Conservation (phyloP, 2,888 invertebrate genomes). For the Pycnomerus fuliginosus region DNA sequence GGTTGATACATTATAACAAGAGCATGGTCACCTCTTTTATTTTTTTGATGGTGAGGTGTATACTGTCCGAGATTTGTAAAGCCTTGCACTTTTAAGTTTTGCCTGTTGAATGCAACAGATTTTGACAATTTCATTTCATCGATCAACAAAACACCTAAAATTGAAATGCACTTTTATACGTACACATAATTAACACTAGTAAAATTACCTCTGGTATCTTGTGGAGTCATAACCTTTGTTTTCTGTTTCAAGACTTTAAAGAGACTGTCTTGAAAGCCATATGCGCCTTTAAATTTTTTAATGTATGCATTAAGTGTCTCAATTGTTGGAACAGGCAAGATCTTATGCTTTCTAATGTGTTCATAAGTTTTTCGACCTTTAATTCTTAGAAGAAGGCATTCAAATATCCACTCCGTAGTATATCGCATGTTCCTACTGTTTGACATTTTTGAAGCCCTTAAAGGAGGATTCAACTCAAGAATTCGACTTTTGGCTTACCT, state of each 20-base stretch:
- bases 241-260: slow-evolving; percentile 2
- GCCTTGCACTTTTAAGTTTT: slow-evolving; percentile 13
- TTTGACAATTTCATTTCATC: slow-evolving; percentile 16
- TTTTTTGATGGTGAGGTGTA: slow-evolving; percentile 12
- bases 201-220: not conserved
- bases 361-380: slow-evolving; percentile 1
- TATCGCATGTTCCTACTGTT: no score
- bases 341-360: not conserved
- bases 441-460: no score
- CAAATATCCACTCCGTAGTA: not conserved
- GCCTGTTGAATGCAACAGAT: slow-evolving; percentile 9
- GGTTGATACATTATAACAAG: slow-evolving; percentile 22
- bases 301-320: slow-evolving; percentile 1
- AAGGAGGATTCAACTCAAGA: no score
- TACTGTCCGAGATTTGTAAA: slow-evolving; percentile 18
- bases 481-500: no score
- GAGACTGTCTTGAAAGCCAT: slow-evolving; percentile 1
- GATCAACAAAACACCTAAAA: slow-evolving; percentile 8
- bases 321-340: slow-evolving; percentile 1
- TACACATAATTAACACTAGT: no score
- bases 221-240: not conserved
- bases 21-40: slow-evolving; percentile 17
- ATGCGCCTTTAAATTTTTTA: not conserved
- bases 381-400: not conserved
- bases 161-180: no score